These are phyloP conservation scores for Otus scops DNA, from an alignment of 2,797 vertebrate genomes.

Conservation along the genomic window DNA sequence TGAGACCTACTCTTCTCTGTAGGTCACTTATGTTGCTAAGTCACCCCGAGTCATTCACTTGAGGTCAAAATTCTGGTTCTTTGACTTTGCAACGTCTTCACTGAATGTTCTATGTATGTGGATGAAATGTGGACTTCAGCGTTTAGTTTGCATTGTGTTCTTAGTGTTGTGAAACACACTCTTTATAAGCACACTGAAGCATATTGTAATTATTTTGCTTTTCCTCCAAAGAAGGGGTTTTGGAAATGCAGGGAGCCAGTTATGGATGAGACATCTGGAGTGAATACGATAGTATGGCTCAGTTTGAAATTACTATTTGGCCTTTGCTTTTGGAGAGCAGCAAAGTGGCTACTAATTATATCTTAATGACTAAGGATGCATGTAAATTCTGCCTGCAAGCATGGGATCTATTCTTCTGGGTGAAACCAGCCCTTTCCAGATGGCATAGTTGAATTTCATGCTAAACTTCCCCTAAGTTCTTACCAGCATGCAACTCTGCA, in stretches of 20 bases:
- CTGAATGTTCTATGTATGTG: not conserved
- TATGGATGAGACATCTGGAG: not conserved
- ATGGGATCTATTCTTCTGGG: not conserved
- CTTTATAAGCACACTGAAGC: not conserved
- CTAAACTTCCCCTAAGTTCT: not conserved
- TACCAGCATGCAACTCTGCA: not conserved
- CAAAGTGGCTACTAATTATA: not conserved
- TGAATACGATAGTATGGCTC: not conserved
- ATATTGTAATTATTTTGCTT: not conserved
- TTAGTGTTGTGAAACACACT: not conserved
- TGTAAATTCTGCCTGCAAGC: not conserved
- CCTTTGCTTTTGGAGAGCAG: not conserved
- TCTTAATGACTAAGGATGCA: not conserved
- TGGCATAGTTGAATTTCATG: not conserved
- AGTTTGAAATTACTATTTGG: not conserved
- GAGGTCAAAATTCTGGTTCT: not conserved
- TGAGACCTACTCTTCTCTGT: not conserved
- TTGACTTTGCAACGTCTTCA: not conserved
- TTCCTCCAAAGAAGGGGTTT: not conserved
- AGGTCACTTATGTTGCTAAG: not conserved
- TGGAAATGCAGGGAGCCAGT: not conserved
- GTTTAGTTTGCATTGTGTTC: not conserved
- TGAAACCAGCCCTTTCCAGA: slow-evolving; percentile 4
- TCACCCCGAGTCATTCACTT: not conserved
- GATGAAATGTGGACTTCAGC: not conserved